Base-by-base conservation (phyloP, 1,140 invertebrate species). In the Zaprionus capensis region DNA sequence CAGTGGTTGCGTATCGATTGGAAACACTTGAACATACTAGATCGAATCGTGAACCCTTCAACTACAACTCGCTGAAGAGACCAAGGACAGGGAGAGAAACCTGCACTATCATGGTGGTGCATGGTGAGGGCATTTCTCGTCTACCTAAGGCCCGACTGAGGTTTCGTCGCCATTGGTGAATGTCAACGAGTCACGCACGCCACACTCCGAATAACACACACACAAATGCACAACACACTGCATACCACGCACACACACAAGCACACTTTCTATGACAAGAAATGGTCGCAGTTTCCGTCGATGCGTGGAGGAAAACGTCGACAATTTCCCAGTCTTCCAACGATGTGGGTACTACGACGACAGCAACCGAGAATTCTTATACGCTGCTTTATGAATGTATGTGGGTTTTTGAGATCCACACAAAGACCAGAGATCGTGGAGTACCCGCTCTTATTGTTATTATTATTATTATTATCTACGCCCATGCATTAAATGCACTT, bases 41-140 rank as follows among this genome's bases (percentile, higher is more conserved):
- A 26, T 11, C n/a, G 7, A 67, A 81, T 76, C 70, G 82, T 85
- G 68, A 78, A 56, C 78, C 74, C 66, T 78, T 74, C 66, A 78
- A 9, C 12, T 17, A 67, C 55, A 71, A 31, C 7, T 38, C 36
- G 12, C 36, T 38, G 36, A 38, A 12, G 36, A 38, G 36, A 38
- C 36, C 41, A 46, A 17, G 41, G 41, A 46, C n/a, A 46, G 24
- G 4, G 41, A n/a, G n/a, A 51, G 31, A 64, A 75, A 75, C 61
- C 51, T 85, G 82, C 82, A 85, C 64, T 76, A 85, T 85, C 82
- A 85, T 85, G 34, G 34, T 41, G 26, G 51, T 14, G 74, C 82
- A 78, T 66, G 71, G 62, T 36, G 66, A 73, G 78, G 65, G 66
- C 70, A 82, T 78, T 69, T 63, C 59, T 65, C 44, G 38, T 59